phyloP scores from a whole-genome alignment of 2,113 vertebrate species.

The Pipa parva region DNA sequence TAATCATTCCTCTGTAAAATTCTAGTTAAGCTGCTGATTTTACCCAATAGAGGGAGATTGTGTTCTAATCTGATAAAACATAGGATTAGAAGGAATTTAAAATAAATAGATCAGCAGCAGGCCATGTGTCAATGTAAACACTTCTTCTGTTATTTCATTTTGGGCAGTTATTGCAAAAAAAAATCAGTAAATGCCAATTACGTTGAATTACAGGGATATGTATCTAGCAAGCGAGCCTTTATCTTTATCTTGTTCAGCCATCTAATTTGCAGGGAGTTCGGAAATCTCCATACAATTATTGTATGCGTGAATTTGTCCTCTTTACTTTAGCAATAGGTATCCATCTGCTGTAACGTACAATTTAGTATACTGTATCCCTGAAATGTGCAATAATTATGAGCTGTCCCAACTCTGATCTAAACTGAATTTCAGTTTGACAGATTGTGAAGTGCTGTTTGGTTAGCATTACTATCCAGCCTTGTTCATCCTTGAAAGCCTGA shows the following conservation, averaged over 20 bases:
- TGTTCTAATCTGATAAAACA: slow-evolving; percentile 41
- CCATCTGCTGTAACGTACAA: neutral
- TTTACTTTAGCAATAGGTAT: slow-evolving; percentile 44
- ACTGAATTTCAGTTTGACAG: neutral
- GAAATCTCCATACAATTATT: slow-evolving; percentile 41
- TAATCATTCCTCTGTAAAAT: slow-evolving; percentile 33
- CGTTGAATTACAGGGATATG: slow-evolving; percentile 34
- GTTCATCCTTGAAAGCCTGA: too few relatives aligned
- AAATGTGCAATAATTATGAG: slow-evolving; percentile 2
- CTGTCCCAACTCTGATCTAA: neutral
- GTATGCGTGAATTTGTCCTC: slow-evolving; percentile 40
- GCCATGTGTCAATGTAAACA: slow-evolving; percentile 20
- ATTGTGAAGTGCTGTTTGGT: neutral
- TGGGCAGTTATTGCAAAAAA: slow-evolving; percentile 44
- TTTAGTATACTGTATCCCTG: neutral
- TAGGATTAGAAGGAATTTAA: slow-evolving; percentile 38
- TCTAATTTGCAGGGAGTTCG: slow-evolving; percentile 47
- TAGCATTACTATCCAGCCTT: too few relatives aligned
- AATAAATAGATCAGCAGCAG: slow-evolving; percentile 32
- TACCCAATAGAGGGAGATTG: slow-evolving; percentile 28
- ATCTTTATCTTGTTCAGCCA: slow-evolving; percentile 32
- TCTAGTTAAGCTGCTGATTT: slow-evolving; percentile 31
- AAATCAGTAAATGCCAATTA: slow-evolving; percentile 42
- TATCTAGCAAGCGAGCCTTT: neutral
- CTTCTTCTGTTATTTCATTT: slow-evolving; percentile 45